Conservation (phyloP, 2,888 invertebrate genomes). For the Drosophila prolongata region DNA sequence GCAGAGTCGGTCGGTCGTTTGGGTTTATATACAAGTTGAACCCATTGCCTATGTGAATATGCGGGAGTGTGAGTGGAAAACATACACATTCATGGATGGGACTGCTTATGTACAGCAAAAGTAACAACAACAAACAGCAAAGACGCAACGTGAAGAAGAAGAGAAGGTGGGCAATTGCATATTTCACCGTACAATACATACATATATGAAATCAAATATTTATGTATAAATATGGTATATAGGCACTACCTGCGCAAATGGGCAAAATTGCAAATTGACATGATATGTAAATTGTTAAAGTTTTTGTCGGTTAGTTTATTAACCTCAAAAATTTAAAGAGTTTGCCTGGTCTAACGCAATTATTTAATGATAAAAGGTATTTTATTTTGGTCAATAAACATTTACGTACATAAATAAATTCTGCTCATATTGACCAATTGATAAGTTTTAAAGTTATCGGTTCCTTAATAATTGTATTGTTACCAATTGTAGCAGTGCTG, state of each 20-base stretch:
- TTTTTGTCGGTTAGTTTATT: slow-evolving; percentile 25
- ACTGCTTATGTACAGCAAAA: slow-evolving; percentile 41
- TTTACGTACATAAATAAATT: too few species aligned
- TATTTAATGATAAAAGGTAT: too few species aligned
- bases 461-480: too few species aligned
- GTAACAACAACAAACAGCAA: slow-evolving; percentile 42
- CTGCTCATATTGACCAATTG: too few species aligned
- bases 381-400: too few species aligned
- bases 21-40: slow-evolving; percentile 69
- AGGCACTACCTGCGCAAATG: slow-evolving; percentile 30
- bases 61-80: slow-evolving; percentile 35
- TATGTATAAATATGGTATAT: slow-evolving; percentile 11
- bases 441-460: too few species aligned
- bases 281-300: slow-evolving; percentile 37
- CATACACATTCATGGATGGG: slow-evolving; percentile 31
- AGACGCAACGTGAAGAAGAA: slow-evolving; percentile 32
- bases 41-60: slow-evolving; percentile 41
- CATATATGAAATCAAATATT: slow-evolving; percentile 31
- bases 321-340: slow-evolving; percentile 8
- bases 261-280: slow-evolving; percentile 35
- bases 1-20: slow-evolving; percentile 40
- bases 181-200: slow-evolving; percentile 27
- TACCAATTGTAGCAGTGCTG: not conserved
- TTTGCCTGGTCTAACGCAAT: not conserved
- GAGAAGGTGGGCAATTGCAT: slow-evolving; percentile 42